phyloP scores from a whole-genome alignment of 2,797 vertebrate species.

The Crenuchus spilurus region DNA sequence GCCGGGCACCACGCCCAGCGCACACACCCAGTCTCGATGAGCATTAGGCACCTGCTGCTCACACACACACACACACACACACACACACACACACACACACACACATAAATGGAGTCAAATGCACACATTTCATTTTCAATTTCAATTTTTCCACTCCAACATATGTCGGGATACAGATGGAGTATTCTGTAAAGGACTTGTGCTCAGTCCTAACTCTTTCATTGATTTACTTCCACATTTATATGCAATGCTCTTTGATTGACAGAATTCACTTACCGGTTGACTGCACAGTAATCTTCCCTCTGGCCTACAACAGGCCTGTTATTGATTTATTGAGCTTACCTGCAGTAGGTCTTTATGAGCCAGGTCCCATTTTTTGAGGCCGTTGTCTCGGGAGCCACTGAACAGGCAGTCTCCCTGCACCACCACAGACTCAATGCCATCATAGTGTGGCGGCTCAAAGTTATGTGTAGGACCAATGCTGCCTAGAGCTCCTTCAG shows the following conservation, averaged over 20 bases:
- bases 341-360: constrained; percentile 97
- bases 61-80: constrained; percentile 1
- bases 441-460: constrained; percentile 97
- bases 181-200: not conserved
- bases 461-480: constrained; percentile 93
- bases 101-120: not conserved
- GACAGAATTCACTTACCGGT: constrained; percentile 19
- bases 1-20: constrained; percentile 86
- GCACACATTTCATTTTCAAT: not conserved
- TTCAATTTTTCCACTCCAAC: constrained; percentile 2
- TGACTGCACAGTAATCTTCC: constrained; percentile 28
- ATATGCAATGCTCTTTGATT: not conserved
- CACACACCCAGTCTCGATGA: constrained; percentile 97
- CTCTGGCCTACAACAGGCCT: not conserved
- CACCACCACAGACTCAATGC: constrained; percentile 93
- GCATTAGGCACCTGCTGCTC: constrained; percentile 95
- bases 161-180: not conserved
- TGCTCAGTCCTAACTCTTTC: not conserved
- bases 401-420: constrained; percentile 92
- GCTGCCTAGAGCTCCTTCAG: constrained; percentile 89
- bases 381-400: constrained; percentile 95
- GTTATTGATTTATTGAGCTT: constrained; percentile 30
- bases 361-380: constrained; percentile 97
- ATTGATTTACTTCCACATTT: constrained; percentile 29
- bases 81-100: not conserved